Evolutionary conservation across 2,888 invertebrate genomes (phyloP), one percentile per base, ranked within the genome.

Genomic region (Argynnis bischoffii): DNA sequence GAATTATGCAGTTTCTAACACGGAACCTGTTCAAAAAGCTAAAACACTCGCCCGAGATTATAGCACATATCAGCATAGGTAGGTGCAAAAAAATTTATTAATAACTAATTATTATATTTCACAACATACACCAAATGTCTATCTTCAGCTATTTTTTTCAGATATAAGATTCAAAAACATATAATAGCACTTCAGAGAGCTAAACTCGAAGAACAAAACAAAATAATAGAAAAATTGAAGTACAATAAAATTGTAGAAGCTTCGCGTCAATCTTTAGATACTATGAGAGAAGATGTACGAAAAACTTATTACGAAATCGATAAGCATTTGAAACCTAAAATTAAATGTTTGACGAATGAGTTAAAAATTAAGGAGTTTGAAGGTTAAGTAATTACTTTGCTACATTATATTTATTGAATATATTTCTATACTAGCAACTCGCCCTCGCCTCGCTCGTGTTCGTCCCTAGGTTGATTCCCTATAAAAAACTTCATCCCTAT

Each of bases 161-260:
- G 95, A 76, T 95, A 94, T 70, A 94, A 94, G 82, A 93, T 95
- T 13, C 96, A 96, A 80, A 95, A 95, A 79, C 94, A 94, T 74
- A 95, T 96, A 55, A 96, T 96, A 69, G 95, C 95, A 41, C 84
- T 95, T 41, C 96, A 96, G 82, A 95, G 94, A 80, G 86, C 93
- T 1, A 96, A 96, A 85, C 81, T 97, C 69, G 94, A 95, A 69
- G 94, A 96, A 69, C 96, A 96, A 82, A 95, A 94, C 74, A 94
- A 94, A 76, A 80, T 95, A n/a, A 96, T 96, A 67, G 94, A 96
- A 81, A 95, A 96, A 78, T 84, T 96, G 0, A 95, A 95, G 79
- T 87, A 96, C 63, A 95, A 95, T 67, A 95, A 95, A 83, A 93
- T 96, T 35, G 88, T 94, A 55, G 94, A 95, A 73, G 95, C 95